phyloP scores from a whole-genome alignment of 2,797 vertebrate species.

The Darevskia nairensis region DNA sequence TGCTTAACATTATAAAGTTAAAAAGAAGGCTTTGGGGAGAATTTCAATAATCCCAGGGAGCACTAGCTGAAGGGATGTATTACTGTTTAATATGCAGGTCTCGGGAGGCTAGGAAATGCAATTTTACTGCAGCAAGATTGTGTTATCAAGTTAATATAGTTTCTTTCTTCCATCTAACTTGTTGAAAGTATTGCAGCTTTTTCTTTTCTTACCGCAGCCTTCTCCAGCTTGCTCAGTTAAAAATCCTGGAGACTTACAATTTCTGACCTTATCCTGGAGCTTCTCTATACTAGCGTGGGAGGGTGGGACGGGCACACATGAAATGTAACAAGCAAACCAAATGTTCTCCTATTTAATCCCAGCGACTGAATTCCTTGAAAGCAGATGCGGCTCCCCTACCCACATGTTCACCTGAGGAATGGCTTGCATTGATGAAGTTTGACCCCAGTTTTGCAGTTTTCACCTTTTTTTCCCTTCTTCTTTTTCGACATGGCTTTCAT shows the following conservation, averaged over 20 bases:
- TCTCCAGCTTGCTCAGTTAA: not conserved
- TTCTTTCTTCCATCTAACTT: constrained; percentile 3
- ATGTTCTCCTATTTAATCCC: too few species aligned
- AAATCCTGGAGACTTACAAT: not conserved
- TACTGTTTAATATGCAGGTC: constrained; percentile 31
- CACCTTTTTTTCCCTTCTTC: not conserved
- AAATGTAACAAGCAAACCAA: not conserved
- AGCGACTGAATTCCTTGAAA: not conserved
- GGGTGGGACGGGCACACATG: not conserved
- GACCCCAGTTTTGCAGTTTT: not conserved
- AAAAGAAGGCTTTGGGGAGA: constrained; percentile 10
- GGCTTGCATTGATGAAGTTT: not conserved
- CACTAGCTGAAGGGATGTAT: not conserved
- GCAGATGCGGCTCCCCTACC: too few species aligned
- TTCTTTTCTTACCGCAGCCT: not conserved
- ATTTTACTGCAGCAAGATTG: constrained; percentile 21
- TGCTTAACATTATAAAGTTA: not conserved
- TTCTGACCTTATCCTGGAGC: not conserved
- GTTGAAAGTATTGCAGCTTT: not conserved
- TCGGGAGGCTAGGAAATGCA: constrained; percentile 4
- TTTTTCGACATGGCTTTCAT: too few species aligned
- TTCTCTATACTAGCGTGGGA: not conserved
- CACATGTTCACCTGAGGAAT: not conserved
- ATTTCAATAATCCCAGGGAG: constrained; percentile 18
- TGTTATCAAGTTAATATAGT: constrained; percentile 9